Evolutionary conservation across 2,113 vertebrate species (phyloP), one percentile per base, ranked within the genome.

Genomic region (Cynoglossus semilaevis): DNA sequence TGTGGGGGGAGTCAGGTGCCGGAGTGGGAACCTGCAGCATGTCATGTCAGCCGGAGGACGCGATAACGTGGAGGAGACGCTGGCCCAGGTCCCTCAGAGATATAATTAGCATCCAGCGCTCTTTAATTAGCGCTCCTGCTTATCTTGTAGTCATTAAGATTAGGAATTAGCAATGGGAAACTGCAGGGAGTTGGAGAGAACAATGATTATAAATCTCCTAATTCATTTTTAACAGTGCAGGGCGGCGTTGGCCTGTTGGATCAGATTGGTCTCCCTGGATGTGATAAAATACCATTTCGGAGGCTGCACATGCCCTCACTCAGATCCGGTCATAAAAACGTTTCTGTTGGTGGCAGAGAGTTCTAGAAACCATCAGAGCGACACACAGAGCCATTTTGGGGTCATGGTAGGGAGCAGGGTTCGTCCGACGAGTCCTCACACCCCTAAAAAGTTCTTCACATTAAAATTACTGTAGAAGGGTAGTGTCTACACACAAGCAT

Each of bases 121-220:
- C 70, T 72, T 84, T 86, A 82, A 86, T 84, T 75, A 85, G 81
- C 80, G 71, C 71, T 73, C 56, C 61, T 68, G 76, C 53, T 81
- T 73, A 81, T 83, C 74, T 79, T 54, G 38, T 69, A 70, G 64
- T 86, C 83, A 81, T 88, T 82, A 67, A 64, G 76, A 86, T 77
- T 70, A 76, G 59, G 42, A 70, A 71, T 77, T 71, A 72, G 67
- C 72, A 36, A 67, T 16, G 8, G 76, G 47, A 79, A 81, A 72
- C 81, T 61, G 60, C 57, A 58, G 62, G 70, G 76, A 84, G 58
- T 63, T 46, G 63, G 1, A 47, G 45, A 68, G 72, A 83, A 76
- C 72, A 77, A 80, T 74, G 77, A 68, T 41, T 50, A 53, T 79
- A 64, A 80, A 56, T 80, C 53, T 47, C 61, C 53, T 63, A 49